Percentiles rank a stretch among this genome's conserved stretches.
phyloP scores from a whole-genome alignment of 2,888 invertebrate genomes.

The Napeogenes inachia region DNA sequence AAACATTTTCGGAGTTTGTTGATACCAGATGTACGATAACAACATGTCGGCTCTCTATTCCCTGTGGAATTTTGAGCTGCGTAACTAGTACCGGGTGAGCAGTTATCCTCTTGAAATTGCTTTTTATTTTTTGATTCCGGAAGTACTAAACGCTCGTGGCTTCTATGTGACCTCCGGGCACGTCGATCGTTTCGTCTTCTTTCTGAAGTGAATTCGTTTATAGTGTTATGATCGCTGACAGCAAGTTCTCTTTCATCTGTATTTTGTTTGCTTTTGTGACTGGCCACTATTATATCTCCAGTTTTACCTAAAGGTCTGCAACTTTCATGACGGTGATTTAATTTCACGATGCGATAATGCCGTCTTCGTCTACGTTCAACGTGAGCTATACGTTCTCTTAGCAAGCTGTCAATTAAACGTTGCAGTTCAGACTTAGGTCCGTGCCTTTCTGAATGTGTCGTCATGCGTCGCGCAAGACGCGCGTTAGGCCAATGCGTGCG shows the following conservation, averaged over 20 bases:
- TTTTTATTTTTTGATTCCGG: slow-evolving; percentile 40
- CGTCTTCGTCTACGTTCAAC: slow-evolving; percentile 65
- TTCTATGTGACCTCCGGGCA: slow-evolving; percentile 44
- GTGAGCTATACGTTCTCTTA: slow-evolving; percentile 66
- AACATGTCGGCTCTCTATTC: slow-evolving; percentile 53
- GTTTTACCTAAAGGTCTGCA: slow-evolving; percentile 65
- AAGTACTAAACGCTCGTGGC: slow-evolving; percentile 46
- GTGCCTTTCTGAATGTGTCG: slow-evolving; percentile 52
- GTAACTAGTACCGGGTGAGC: slow-evolving; percentile 60
- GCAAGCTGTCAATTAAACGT: slow-evolving; percentile 61
- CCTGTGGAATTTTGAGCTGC: slow-evolving; percentile 39
- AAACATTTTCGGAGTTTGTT: slow-evolving; percentile 36
- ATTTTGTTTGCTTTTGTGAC: slow-evolving; percentile 57
- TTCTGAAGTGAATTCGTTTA: slow-evolving; percentile 42
- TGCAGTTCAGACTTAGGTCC: slow-evolving; percentile 61
- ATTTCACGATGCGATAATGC: slow-evolving; percentile 69
- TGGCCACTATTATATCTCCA: slow-evolving; percentile 70
- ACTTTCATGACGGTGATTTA: slow-evolving; percentile 66
- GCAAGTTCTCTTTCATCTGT: slow-evolving; percentile 44
- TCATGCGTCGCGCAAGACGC: slow-evolving; percentile 55
- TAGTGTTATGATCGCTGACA: slow-evolving; percentile 49
- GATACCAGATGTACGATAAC: slow-evolving; percentile 51
- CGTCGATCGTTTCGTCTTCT: slow-evolving; percentile 42
- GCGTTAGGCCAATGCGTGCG: slow-evolving; percentile 71
- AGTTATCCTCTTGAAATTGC: slow-evolving; percentile 44